A percentile compares a stretch with the other conserved stretches of the same genome.
Evolutionary conservation across 2,888 invertebrate genomes (phyloP).

Genomic region (Alcis repandata): DNA sequence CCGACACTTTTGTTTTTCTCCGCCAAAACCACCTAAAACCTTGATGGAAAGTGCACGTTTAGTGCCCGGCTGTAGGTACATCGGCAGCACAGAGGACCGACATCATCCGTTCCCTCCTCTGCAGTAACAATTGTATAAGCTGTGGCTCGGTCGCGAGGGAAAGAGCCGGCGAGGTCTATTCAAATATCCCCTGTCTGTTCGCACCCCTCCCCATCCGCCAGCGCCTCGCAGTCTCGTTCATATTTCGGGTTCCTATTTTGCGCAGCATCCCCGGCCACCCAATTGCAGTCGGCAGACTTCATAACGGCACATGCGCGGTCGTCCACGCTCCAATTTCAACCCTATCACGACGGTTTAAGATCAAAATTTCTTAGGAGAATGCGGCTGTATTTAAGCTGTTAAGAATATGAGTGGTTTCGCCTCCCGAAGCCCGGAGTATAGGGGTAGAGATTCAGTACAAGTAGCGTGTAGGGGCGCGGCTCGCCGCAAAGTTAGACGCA

Average conservation of each 20-base stretch:
- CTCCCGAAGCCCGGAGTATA: slow-evolving; percentile 84
- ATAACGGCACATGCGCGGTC: slow-evolving; percentile 63
- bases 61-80: slow-evolving; percentile 75
- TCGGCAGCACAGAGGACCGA: slow-evolving; percentile 81
- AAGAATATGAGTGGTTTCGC: slow-evolving; percentile 57
- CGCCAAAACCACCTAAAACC: slow-evolving; percentile 65
- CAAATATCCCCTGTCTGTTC: slow-evolving; percentile 84
- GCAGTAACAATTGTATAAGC: slow-evolving; percentile 42
- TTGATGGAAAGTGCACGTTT: slow-evolving; percentile 81
- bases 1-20: slow-evolving; percentile 73
- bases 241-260: slow-evolving; percentile 87
- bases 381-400: slow-evolving; percentile 55
- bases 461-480: slow-evolving; percentile 86
- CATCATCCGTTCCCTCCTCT: slow-evolving; percentile 73
- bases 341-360: slow-evolving; percentile 46
- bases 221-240: slow-evolving; percentile 87
- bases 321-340: slow-evolving; percentile 49
- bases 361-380: slow-evolving; percentile 43
- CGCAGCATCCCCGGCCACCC: slow-evolving; percentile 87
- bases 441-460: slow-evolving; percentile 87
- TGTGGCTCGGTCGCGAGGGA: slow-evolving; percentile 62
- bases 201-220: slow-evolving; percentile 81
- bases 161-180: slow-evolving; percentile 82
- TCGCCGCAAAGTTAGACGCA: slow-evolving; percentile 86
- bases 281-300: slow-evolving; percentile 83